phyloP scores from a whole-genome alignment of 2,888 invertebrate species.

The Horisme vitalbata region DNA sequence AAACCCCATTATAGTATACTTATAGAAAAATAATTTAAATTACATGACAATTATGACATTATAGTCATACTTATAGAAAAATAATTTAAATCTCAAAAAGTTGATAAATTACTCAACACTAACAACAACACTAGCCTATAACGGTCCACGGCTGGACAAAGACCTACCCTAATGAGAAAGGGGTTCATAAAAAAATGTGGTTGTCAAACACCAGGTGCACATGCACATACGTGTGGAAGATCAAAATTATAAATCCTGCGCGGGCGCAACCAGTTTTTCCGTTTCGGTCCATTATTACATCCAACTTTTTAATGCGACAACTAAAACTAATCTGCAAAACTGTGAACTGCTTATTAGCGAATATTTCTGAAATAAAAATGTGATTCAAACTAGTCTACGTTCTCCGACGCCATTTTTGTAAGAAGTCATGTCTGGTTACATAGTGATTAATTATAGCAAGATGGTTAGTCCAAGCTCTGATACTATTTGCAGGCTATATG shows the following conservation, averaged over 20 bases:
- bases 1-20: too few species aligned
- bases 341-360: constrained; percentile 30
- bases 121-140: too few species aligned
- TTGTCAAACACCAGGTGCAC: too few species aligned
- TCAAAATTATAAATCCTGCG: constrained; percentile 55
- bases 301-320: constrained; percentile 28
- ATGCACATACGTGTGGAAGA: constrained; percentile 6
- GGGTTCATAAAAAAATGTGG: too few species aligned
- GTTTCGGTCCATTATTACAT: constrained; percentile 42
- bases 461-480: constrained; percentile 9
- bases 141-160: too few species aligned
- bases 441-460: constrained; percentile 20
- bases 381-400: constrained; percentile 22
- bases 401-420: constrained; percentile 21
- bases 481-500: too few species aligned
- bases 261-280: constrained; percentile 51
- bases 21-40: too few species aligned
- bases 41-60: too few species aligned
- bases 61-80: too few species aligned
- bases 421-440: constrained; percentile 17
- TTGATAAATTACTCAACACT: too few species aligned
- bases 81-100: too few species aligned
- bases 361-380: constrained; percentile 26
- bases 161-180: too few species aligned
- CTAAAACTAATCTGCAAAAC: constrained; percentile 35